Conservation (phyloP, 2,113 vertebrate genomes). For the Pteronura brasiliensis region DNA sequence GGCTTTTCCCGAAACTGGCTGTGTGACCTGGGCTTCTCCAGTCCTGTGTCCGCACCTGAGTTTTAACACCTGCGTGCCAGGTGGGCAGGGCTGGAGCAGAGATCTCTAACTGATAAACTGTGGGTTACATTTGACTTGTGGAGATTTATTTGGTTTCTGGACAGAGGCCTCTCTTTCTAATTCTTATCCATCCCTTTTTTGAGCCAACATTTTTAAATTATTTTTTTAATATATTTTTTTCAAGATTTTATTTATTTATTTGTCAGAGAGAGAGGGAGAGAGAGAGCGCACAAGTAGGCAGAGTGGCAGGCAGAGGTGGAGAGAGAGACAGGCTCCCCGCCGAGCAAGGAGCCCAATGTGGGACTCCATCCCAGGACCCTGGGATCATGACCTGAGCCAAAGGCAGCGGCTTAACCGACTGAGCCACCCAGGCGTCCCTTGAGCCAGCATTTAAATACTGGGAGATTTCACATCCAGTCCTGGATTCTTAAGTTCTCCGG, state of each 20-base stretch:
- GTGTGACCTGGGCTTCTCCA: neutral
- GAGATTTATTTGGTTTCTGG: neutral
- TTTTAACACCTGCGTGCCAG: neutral
- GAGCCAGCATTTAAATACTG: neutral
- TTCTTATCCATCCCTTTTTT: neutral
- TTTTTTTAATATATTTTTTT: no score
- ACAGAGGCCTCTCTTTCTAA: neutral
- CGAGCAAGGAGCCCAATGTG: no score
- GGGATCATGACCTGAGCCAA: no score
- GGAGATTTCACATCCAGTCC: neutral
- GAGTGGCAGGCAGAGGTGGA: no score
- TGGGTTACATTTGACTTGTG: neutral
- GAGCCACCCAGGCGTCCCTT: no score
- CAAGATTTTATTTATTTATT: no score
- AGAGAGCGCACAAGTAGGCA: no score
- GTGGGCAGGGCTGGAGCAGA: neutral
- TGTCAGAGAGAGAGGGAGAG: no score
- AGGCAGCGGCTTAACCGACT: no score
- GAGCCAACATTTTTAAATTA: neutral
- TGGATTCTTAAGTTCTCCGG: neutral
- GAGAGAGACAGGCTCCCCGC: no score
- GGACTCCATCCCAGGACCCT: no score
- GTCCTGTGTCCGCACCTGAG: neutral
- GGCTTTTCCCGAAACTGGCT: accelerated
- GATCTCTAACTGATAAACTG: neutral